A percentile compares a stretch with the other conserved stretches of the same genome.
Conservation (phyloP, 2,113 vertebrate species). For the Bagarius yarrelli region DNA sequence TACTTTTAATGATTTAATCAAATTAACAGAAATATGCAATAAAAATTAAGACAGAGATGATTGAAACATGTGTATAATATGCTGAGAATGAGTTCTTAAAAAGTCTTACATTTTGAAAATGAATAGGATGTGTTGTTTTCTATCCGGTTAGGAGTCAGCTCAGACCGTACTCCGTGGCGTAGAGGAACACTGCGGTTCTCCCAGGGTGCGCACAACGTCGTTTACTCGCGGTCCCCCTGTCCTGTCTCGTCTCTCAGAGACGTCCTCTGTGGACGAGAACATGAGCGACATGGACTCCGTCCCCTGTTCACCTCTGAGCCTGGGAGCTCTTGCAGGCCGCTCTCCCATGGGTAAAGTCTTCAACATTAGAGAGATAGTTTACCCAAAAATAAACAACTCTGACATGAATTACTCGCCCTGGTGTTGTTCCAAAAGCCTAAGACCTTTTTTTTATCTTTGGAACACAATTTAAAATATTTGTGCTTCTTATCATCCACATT, state of each 20-base stretch:
- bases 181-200: conserved; percentile 91
- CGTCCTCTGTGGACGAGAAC: conserved; percentile 84
- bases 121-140: not conserved
- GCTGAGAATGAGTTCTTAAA: too few relatives aligned
- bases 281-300: conserved; percentile 85
- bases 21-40: too few relatives aligned
- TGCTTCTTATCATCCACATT: too few relatives aligned
- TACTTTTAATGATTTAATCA: too few relatives aligned
- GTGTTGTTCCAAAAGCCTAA: too few relatives aligned
- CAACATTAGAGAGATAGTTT: not conserved
- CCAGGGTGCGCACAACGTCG: conserved; percentile 81
- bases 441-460: too few relatives aligned
- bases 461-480: too few relatives aligned
- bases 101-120: not conserved
- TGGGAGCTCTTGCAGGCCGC: conserved; percentile 62
- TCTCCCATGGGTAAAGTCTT: conserved; percentile 57
- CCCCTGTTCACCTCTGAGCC: conserved; percentile 79
- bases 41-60: too few relatives aligned
- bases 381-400: too few relatives aligned
- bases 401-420: too few relatives aligned
- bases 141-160: conserved; percentile 79
- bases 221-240: conserved; percentile 75
- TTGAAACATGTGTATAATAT: too few relatives aligned
- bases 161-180: conserved; percentile 87
- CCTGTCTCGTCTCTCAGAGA: conserved; percentile 85